These are phyloP conservation scores for Mirza zaza DNA, from an alignment of 2,113 vertebrate species.

Conservation along the genomic window DNA sequence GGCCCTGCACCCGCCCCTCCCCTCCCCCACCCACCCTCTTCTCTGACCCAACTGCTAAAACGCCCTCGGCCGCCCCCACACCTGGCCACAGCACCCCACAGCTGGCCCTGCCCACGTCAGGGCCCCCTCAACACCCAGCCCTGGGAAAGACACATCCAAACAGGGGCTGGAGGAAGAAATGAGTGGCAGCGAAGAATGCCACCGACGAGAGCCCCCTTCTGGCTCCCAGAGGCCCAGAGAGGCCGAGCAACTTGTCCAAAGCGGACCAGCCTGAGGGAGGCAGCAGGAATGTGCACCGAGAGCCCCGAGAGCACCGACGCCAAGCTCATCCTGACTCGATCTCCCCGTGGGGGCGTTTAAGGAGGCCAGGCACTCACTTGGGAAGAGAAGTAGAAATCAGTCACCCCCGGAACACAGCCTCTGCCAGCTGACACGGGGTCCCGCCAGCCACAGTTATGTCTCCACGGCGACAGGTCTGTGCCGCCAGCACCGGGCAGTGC, in stretches of 20 bases:
- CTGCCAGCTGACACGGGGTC: background rate
- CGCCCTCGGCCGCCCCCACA: no score
- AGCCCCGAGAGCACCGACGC: background rate
- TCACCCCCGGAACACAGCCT: background rate
- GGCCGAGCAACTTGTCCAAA: background rate
- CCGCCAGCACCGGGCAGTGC: background rate
- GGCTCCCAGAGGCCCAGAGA: background rate
- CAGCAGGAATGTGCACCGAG: background rate
- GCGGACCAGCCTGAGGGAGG: background rate
- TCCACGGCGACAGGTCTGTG: background rate
- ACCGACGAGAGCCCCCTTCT: background rate
- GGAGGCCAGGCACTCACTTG: background rate
- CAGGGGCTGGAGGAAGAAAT: background rate
- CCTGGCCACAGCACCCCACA: background rate
- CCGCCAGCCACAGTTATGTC: rapidly evolving
- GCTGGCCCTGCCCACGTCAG: rapidly evolving
- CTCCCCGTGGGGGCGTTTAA: rapidly evolving
- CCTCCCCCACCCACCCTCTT: background rate
- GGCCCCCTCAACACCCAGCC: background rate
- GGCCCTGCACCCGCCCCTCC: background rate
- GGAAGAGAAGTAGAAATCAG: background rate
- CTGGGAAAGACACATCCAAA: background rate
- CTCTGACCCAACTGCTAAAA: background rate
- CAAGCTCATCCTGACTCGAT: background rate
- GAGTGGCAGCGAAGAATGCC: background rate